These are phyloP conservation scores for Mesoclemmys tuberculata DNA, from an alignment of 2,113 vertebrate genomes.

Conservation along the genomic window DNA sequence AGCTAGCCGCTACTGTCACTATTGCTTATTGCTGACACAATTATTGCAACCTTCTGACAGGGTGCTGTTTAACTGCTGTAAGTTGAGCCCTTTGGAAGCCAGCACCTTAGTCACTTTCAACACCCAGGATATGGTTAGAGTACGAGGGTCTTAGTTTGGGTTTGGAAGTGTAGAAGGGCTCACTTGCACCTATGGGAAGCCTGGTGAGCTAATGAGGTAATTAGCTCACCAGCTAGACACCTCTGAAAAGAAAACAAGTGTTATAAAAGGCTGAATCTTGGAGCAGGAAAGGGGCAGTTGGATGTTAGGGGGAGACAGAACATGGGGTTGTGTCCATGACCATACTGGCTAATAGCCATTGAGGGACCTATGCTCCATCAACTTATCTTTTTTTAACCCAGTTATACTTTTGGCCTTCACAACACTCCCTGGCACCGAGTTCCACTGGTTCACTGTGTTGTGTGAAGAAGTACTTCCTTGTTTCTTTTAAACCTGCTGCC, in stretches of 20 bases:
- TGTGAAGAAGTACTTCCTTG: not conserved
- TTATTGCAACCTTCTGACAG: not conserved
- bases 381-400: not conserved
- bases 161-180: not conserved
- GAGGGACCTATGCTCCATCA: not conserved
- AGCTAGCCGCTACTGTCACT: slow-evolving; percentile 39
- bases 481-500: not conserved
- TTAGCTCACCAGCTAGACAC: not conserved
- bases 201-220: too few species aligned
- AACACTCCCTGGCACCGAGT: not conserved
- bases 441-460: not conserved
- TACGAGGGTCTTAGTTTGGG: not conserved
- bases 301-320: not conserved
- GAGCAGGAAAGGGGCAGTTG: not conserved
- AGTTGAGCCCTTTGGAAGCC: not conserved
- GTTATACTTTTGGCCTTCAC: not conserved
- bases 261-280: not conserved
- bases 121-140: not conserved
- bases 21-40: not conserved
- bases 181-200: not conserved
- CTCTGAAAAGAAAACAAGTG: not conserved
- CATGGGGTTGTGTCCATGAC: not conserved
- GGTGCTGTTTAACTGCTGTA: not conserved
- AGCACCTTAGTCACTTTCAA: not conserved
- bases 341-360: not conserved